Evolutionary conservation across 2,113 vertebrate genomes (phyloP).

Genomic region (Hippopotamus amphibius): DNA sequence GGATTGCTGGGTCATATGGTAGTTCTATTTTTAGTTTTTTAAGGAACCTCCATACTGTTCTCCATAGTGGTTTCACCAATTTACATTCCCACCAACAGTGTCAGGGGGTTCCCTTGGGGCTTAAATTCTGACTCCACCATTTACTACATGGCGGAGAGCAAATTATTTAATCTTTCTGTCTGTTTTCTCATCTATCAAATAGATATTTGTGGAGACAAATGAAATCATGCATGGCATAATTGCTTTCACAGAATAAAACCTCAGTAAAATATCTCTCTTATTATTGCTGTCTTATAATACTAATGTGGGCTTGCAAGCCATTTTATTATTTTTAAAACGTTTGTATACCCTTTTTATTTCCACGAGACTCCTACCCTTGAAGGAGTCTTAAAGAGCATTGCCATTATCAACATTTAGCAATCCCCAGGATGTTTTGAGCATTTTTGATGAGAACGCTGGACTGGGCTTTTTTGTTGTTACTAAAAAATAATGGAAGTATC

Average conservation of each 20-base stretch:
- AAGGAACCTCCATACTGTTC: neutral
- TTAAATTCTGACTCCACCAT: neutral
- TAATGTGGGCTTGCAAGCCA: slow-evolving; percentile 9
- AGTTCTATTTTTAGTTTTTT: neutral
- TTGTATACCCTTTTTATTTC: neutral
- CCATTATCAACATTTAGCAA: neutral
- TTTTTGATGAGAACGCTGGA: neutral
- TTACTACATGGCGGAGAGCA: neutral
- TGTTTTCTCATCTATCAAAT: neutral
- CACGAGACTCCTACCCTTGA: neutral
- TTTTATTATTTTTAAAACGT: slow-evolving; percentile 51
- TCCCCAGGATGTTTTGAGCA: neutral
- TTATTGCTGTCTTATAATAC: neutral
- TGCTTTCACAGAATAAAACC: neutral
- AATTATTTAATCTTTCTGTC: neutral
- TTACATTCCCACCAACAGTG: neutral
- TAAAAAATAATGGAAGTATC: neutral
- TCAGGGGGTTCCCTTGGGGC: neutral
- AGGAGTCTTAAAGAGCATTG: neutral
- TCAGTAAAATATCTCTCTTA: neutral
- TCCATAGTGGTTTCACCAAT: neutral
- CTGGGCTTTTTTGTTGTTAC: neutral
- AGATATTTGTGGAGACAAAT: slow-evolving; percentile 23
- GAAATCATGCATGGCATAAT: neutral
- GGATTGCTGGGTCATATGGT: neutral